Base-by-base conservation (phyloP, 2,797 vertebrate species). In the Helostoma temminkii region DNA sequence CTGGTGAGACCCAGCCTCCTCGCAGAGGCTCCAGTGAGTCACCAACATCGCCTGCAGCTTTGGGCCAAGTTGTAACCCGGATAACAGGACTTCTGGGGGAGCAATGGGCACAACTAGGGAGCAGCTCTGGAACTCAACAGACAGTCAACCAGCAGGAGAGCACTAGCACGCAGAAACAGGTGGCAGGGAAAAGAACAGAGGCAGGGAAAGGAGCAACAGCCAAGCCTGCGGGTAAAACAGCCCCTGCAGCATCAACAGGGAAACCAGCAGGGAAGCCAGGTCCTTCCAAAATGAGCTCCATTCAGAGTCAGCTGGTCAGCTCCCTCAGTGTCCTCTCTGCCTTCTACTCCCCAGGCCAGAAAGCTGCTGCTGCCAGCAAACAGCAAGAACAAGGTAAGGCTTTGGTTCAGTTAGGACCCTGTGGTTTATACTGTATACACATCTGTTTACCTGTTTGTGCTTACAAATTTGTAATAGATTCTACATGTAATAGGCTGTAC, bases 1-100 rank as follows among this genome's bases (percentile, higher is more conserved):
- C 64, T 0, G 78, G 58, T 0, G 87, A 89, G 9, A 45, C 67
- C 7, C 84, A 90, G 42, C 5, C 81, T 22, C 43, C 63, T n/a
- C 89, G 87, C 52, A 85, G 89, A 67, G 89, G 86, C 48, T 91
- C 90, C 12, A 76, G 64, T 1, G 91, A 91, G 1, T 85, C 92
- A 36, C 92, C 95, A 0, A 92, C 95, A 0, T 90, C 93, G 0
- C 95, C 96, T 8, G 96, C 95, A 16, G 96, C 96, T 34, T 85
- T 98, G 0, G 94, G 97, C 36, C 97, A 99, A 55, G 98, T 98
- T 0, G 96, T 99, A 6, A 98, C 96, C 81, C 96, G 96, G 76
- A 94, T 99, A 90, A 97, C 98, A 66, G 96, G 97, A 45, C 96
- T 99, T 18, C 92, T 99, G 59, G 97, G 97, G 57, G 97, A 99